A percentile compares a stretch with the other conserved stretches of the same genome.
phyloP scores from a whole-genome alignment of 1,140 invertebrate genomes.

The Anastatus disparis region DNA sequence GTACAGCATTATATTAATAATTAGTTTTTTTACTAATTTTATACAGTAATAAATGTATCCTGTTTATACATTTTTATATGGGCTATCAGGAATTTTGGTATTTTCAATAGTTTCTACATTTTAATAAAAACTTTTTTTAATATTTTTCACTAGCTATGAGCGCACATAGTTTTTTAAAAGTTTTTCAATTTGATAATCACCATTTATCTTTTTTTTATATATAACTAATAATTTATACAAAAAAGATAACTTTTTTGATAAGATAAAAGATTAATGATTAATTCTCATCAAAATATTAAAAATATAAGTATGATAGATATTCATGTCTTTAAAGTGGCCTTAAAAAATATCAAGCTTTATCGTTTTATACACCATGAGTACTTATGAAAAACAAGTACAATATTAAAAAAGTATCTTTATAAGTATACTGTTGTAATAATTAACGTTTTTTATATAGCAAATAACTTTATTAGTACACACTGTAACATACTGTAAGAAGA shows the following conservation, averaged over 20 bases:
- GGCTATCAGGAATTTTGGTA: not conserved
- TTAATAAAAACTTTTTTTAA: not conserved
- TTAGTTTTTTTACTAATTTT: not conserved
- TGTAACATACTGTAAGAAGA: no score
- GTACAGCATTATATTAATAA: not conserved
- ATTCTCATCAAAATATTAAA: not conserved
- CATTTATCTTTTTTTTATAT: no score
- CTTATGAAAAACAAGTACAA: not conserved
- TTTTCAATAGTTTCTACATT: no score
- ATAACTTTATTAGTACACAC: no score
- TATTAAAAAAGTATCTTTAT: not conserved
- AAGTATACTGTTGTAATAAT: no score
- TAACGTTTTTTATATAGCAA: no score
- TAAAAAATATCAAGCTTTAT: not conserved
- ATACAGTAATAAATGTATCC: not conserved
- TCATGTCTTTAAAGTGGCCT: not conserved
- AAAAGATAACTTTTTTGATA: not conserved
- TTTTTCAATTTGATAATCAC: not conserved
- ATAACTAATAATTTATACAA: no score
- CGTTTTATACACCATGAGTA: not conserved
- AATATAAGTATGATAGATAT: not conserved
- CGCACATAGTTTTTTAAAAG: constrained; percentile 4
- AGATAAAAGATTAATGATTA: not conserved
- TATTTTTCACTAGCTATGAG: constrained; percentile 5
- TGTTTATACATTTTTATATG: not conserved